Evolutionary conservation across 2,113 vertebrate genomes (phyloP).

Genomic region (Chaetura pelagica): DNA sequence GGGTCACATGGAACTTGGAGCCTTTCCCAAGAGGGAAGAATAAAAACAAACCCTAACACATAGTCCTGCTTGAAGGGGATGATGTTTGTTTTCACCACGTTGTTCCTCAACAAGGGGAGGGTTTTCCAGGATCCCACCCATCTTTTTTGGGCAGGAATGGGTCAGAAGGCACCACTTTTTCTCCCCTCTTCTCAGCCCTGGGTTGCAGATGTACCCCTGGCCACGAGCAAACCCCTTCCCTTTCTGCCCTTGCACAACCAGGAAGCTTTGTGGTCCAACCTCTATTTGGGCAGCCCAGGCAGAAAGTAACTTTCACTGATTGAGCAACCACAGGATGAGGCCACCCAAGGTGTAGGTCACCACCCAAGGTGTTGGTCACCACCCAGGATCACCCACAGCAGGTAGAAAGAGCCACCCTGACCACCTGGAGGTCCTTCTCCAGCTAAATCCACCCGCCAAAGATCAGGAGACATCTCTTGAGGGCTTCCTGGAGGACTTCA

Average conservation of each 20-base stretch:
- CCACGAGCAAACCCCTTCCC: background rate
- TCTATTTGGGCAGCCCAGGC: background rate
- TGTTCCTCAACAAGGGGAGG: background rate
- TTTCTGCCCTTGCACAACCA: background rate
- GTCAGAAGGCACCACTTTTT: background rate
- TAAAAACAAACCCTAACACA: no score
- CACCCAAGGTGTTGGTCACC: background rate
- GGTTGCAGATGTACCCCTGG: accelerated
- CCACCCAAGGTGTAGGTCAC: background rate
- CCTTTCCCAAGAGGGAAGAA: background rate
- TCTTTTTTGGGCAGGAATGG: background rate
- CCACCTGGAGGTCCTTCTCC: background rate
- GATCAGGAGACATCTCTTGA: background rate
- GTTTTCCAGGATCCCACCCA: background rate
- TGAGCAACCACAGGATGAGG: background rate
- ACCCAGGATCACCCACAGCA: accelerated
- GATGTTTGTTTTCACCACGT: background rate
- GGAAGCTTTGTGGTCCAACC: background rate
- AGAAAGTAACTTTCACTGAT: background rate
- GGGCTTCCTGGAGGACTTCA: background rate
- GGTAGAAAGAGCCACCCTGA: background rate
- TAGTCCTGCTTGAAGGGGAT: background rate
- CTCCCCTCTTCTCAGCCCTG: background rate
- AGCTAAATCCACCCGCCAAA: background rate
- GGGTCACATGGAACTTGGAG: background rate